A percentile compares a stretch with the other conserved stretches of the same genome.
These are phyloP conservation scores for human (Homo sapiens) DNA, from an alignment of 2,113 vertebrate species.

Conservation along the genomic window GRCh38 chr21:41448001-41448500, in stretches of 20 bases:
- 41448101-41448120: not conserved
- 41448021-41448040: no score
- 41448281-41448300: fast-evolving
- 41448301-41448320: not conserved
- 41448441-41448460: not conserved
- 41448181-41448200: not conserved
- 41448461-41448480: not conserved
- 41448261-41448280: not conserved
- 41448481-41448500: no score
- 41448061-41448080: no score
- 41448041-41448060: not conserved
- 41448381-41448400: not conserved
- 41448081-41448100: not conserved
- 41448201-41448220: not conserved
- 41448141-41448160: not conserved
- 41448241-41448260: not conserved
- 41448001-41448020: no score
- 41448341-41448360: no score
- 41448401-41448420: not conserved
- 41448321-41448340: no score
- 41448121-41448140: not conserved
- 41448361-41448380: fast-evolving
- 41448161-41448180: fast-evolving
- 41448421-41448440: not conserved
- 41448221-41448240: not conserved